phyloP scores from a whole-genome alignment of 2,797 vertebrate species.

The Podarcis lilfordi region DNA sequence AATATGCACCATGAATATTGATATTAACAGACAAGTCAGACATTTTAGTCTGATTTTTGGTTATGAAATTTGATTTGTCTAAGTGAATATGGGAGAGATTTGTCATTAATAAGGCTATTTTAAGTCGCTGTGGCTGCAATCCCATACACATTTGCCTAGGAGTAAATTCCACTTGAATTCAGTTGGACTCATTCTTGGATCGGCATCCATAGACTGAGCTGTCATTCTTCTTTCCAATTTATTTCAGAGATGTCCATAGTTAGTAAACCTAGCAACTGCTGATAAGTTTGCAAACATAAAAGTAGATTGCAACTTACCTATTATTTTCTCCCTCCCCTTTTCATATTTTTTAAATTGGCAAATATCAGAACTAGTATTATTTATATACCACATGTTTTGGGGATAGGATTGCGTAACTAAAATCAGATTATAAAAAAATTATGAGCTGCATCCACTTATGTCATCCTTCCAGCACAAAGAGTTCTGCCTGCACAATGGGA shows the following conservation, averaged over 20 bases:
- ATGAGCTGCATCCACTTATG: too few species aligned
- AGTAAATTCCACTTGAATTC: neutral
- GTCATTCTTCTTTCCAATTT: neutral
- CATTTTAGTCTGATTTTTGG: slow-evolving; percentile 13
- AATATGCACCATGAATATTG: neutral
- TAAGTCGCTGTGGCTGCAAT: neutral
- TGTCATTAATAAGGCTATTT: neutral
- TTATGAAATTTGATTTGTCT: slow-evolving; percentile 15
- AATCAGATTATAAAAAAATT: neutral
- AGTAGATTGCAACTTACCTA: neutral
- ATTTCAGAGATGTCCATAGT: neutral
- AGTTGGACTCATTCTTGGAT: neutral
- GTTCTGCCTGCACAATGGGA: too few species aligned
- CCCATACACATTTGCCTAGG: neutral
- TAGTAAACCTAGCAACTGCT: slow-evolving; percentile 1
- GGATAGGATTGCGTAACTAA: neutral
- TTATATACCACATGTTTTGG: neutral
- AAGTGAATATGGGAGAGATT: slow-evolving; percentile 6
- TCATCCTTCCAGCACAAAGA: too few species aligned
- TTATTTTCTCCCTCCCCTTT: neutral
- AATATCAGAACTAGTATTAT: neutral
- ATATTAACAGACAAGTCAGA: neutral
- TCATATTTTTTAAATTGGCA: neutral
- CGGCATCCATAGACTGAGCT: neutral
- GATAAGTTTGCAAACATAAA: neutral